These are phyloP conservation scores for Lepidochitona cinerea DNA, from an alignment of 2,888 invertebrate genomes.

Conservation along the genomic window DNA sequence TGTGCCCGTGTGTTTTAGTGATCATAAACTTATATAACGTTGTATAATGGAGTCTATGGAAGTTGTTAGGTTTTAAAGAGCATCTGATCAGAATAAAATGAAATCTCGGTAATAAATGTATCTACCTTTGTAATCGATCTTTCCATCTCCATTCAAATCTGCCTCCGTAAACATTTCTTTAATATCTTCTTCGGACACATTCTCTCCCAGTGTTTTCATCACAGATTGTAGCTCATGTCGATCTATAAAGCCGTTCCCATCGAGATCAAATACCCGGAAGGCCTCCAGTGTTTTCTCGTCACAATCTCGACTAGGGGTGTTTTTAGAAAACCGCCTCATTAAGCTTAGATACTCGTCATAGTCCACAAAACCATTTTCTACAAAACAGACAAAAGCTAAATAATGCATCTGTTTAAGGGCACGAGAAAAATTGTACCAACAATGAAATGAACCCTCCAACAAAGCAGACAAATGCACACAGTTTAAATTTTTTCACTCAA, in stretches of 20 bases:
- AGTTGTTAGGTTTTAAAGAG: no score
- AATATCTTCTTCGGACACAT: constrained; percentile 63
- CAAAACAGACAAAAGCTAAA: constrained; percentile 10
- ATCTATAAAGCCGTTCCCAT: constrained; percentile 66
- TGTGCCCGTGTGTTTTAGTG: no score
- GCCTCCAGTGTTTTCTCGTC: constrained; percentile 53
- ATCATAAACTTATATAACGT: no score
- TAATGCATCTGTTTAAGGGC: no score
- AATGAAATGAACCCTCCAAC: no score
- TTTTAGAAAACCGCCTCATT: constrained; percentile 56
- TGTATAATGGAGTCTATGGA: no score
- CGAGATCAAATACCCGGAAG: constrained; percentile 61
- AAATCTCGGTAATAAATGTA: no score
- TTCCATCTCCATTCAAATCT: constrained; percentile 66
- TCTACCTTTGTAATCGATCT: constrained; percentile 68
- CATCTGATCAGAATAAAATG: no score
- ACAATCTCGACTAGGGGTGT: constrained; percentile 20
- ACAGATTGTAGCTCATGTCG: constrained; percentile 64
- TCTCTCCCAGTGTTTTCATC: constrained; percentile 67
- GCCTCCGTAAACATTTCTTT: constrained; percentile 67
- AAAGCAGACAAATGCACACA: no score
- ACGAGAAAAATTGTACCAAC: no score
- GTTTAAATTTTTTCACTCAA: no score
- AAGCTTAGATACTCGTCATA: constrained; percentile 64
- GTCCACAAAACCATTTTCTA: constrained; percentile 65